Base-by-base conservation (phyloP, 2,797 vertebrate genomes). In the Bradypodion ventrale region DNA sequence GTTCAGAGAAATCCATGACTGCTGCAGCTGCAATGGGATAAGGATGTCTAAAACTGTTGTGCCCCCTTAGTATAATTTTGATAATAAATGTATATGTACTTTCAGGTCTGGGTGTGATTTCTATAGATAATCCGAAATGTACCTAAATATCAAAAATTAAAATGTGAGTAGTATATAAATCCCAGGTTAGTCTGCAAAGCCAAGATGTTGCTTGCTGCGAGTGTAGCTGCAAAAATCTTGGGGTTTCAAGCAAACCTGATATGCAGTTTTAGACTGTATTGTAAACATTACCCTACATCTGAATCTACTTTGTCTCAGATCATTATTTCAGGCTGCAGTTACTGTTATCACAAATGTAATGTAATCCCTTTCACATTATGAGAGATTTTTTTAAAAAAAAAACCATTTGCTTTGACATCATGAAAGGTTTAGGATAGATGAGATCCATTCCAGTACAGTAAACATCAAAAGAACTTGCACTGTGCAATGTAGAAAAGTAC, bases 1-100 rank as follows among this genome's bases (percentile, higher is more conserved):
- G 84, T 92, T 93, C 92, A 93, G 91, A 94, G 74, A 66, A 82
- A 49, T 84, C 59, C 40, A 83, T 44, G 37, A 32, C n/a, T 73
- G 78, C n/a, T 86, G 66, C n/a, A 42, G 65, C 1, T 3, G 66
- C 7, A 16, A 69, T 3, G 81, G n/a, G 46, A 1, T 15, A 78
- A 77, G 87, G 74, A 46, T 56, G 70, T 44, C 52, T 8, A 40
- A 62, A 62, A 77, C 75, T 62, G 21, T 37, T 59, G 37, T 68
- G 68, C 29, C 25, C 23, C 23, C 49, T 13, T 35, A 60, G 21
- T 77, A 35, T 13, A 46, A 44, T 37, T 59, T 66, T 75, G 29
- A 29, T 80, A 62, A 46, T 75, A 16, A 27, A 19, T 80, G 42
- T 66, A 46, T 5, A 32, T 66, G 37, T 70, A 27, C 46, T 78